A percentile compares a stretch with the other conserved stretches of the same genome.
Conservation (phyloP, 2,113 vertebrate genomes). For the Leptobrachium ailaonicum region DNA sequence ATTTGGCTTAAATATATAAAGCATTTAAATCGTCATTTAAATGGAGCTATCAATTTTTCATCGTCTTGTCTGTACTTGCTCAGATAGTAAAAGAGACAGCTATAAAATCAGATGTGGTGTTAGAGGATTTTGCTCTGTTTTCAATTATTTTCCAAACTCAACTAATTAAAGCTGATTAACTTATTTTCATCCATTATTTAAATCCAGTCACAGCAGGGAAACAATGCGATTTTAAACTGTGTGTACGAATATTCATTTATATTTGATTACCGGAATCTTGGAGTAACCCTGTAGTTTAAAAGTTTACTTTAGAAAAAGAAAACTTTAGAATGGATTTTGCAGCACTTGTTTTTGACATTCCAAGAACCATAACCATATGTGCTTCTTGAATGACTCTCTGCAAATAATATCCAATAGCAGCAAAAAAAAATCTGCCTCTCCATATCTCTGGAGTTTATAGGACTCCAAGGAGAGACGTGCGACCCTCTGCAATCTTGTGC, state of each 20-base stretch:
- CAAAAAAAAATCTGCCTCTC: too few species aligned
- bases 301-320: not conserved
- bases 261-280: not conserved
- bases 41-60: not conserved
- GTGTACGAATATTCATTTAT: not conserved
- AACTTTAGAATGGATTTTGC: too few species aligned
- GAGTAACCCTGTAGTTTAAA: not conserved
- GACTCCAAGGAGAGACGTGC: too few species aligned
- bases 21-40: too few species aligned
- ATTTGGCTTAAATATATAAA: too few species aligned
- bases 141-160: conserved; percentile 40
- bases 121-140: conserved; percentile 20
- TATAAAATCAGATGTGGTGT: conserved; percentile 13
- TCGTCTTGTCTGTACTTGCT: conserved; percentile 11
- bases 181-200: conserved; percentile 39
- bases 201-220: conserved; percentile 20
- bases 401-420: too few species aligned
- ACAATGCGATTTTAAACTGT: conserved; percentile 11
- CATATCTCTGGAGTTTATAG: too few species aligned
- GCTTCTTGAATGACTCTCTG: too few species aligned
- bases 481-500: too few species aligned
- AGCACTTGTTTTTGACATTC: too few species aligned
- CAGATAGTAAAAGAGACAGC: conserved; percentile 17
- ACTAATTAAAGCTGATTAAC: conserved; percentile 43
- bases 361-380: too few species aligned